Conservation (phyloP, 2,888 invertebrate genomes). For the Galerucella nymphaeae region DNA sequence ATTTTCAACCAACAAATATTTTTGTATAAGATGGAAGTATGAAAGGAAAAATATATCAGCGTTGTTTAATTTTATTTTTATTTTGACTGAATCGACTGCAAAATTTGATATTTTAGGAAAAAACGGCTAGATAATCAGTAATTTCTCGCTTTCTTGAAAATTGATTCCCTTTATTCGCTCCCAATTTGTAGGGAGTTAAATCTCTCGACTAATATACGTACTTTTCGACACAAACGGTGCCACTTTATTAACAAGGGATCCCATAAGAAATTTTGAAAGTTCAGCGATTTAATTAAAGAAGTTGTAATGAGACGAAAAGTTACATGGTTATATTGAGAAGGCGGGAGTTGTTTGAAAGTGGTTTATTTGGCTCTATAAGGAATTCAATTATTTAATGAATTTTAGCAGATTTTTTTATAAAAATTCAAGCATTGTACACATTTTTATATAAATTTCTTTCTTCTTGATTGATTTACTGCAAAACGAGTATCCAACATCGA, state of each 20-base stretch:
- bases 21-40: background rate
- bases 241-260: constrained; percentile 6
- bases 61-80: background rate
- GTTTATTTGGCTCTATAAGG: background rate
- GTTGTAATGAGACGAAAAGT: background rate
- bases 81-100: background rate
- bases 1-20: background rate
- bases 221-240: constrained; percentile 4
- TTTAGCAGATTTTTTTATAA: too few relatives aligned
- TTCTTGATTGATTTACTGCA: background rate
- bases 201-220: constrained; percentile 16
- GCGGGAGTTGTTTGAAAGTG: background rate
- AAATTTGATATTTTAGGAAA: background rate
- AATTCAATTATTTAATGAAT: background rate
- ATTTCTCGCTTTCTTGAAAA: background rate
- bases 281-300: background rate
- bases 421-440: too few relatives aligned
- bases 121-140: background rate
- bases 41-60: background rate
- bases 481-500: background rate
- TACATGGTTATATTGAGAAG: background rate
- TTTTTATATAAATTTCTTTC: too few relatives aligned
- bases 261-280: constrained; percentile 7
- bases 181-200: constrained; percentile 14
- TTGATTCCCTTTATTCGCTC: constrained; percentile 19